phyloP scores from a whole-genome alignment of 1,140 invertebrate species.

The Caenorhabditis latens region DNA sequence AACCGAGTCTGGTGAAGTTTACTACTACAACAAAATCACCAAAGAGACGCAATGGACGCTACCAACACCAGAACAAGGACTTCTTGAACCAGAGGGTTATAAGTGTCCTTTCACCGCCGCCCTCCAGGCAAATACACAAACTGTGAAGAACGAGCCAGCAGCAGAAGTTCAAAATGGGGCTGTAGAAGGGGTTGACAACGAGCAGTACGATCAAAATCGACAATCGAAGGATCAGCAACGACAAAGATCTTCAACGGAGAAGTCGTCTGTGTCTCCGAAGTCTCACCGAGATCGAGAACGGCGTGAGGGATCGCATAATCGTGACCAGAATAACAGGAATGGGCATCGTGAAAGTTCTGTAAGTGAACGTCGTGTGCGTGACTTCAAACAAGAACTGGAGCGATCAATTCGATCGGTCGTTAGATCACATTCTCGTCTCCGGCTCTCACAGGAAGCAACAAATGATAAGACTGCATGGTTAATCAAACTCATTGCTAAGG shows the following conservation, averaged over 20 bases:
- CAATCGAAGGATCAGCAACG: not conserved
- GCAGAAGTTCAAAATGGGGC: not conserved
- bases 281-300: not conserved
- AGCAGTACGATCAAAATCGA: not conserved
- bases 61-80: constrained; percentile 27
- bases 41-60: constrained; percentile 35
- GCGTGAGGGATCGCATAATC: not conserved
- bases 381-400: constrained; percentile 39
- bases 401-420: constrained; percentile 11
- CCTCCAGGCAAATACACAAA: not conserved
- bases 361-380: constrained; percentile 5
- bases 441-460: not conserved
- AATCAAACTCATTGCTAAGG: constrained; percentile 31
- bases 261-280: not conserved
- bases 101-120: not conserved
- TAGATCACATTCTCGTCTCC: not conserved
- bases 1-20: not conserved
- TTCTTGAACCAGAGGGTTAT: not conserved
- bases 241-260: not conserved
- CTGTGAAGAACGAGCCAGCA: not conserved
- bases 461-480: constrained; percentile 33
- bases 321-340: not conserved
- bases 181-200: not conserved
- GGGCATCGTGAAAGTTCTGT: not conserved
- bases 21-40: constrained; percentile 54